Evolutionary conservation across 2,113 vertebrate genomes (phyloP), one percentile per base, ranked within the genome.

Genomic region (Talpa occidentalis): DNA sequence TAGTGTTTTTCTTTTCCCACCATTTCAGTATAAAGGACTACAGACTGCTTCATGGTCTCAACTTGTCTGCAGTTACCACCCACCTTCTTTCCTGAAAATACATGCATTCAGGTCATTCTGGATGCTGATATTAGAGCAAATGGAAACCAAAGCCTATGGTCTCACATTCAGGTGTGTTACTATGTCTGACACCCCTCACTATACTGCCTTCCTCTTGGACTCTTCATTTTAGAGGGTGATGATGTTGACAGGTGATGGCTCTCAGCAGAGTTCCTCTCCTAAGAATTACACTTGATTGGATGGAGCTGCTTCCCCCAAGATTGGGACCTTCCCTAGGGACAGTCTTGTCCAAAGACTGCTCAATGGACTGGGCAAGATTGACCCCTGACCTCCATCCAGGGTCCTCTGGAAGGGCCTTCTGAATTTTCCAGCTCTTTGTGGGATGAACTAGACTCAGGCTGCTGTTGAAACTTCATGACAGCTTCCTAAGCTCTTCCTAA

Each of bases 321-420:
- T 54, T 21, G 74, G 28, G 10, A 49, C 24, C 52, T 79, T 69
- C 21, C 17, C 10, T 4, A 44, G 30, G 16, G 17, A 24, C 32
- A 60, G 6, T 67, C 7, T 35, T 8, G 17, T 37, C n/a, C 37
- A 44, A 5, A n/a, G 54, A 16, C 37, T 37, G 19, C 5, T 52
- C n/a, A 30, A 0, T 69, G 42, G 0, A 1, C 44, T 32, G 62
- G 6, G 14, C 30, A 26, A 22, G 40, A 26, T 10, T n/a, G 49
- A 12, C 28, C 59, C 21, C 32, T 62, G 10, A 21, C 21, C 42
- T 81, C 14, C 6, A 26, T 40, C 47, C 42, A 44, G 42, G 3
- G 22, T 49, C 21, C 60, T 17, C 42, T n/a, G 19, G 11, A 76
- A 64, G n/a, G 19, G 60, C 37, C 42, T 7, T 30, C 24, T 19